phyloP scores from a whole-genome alignment of 2,797 vertebrate genomes.

The Gephyroberyx darwinii region DNA sequence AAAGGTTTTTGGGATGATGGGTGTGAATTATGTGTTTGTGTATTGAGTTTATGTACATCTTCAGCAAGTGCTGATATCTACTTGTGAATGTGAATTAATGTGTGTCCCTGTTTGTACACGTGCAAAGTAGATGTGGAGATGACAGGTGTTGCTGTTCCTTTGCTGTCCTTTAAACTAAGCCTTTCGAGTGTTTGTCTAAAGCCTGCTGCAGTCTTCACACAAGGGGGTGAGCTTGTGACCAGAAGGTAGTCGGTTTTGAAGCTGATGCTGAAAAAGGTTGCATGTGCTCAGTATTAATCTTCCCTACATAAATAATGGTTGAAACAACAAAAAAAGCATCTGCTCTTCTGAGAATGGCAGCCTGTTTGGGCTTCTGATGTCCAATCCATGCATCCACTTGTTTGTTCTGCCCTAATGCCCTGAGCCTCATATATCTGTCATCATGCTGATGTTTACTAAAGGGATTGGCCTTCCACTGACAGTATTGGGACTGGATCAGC shows the following conservation, averaged over 20 bases:
- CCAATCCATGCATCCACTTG: conserved; percentile 17
- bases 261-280: conserved; percentile 48
- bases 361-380: conserved; percentile 42
- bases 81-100: conserved; percentile 17
- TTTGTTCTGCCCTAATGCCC: conserved; percentile 37
- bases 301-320: conserved; percentile 33
- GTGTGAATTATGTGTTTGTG: conserved; percentile 34
- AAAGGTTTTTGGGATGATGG: conserved; percentile 36
- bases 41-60: conserved; percentile 19
- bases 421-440: conserved; percentile 40
- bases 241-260: not conserved
- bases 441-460: conserved; percentile 58
- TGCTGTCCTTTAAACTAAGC: not conserved
- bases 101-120: not conserved
- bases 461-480: conserved; percentile 46
- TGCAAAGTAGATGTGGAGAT: not conserved
- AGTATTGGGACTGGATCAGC: conserved; percentile 55
- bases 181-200: too few relatives aligned
- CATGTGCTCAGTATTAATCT: conserved; percentile 17
- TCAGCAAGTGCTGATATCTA: conserved; percentile 3
- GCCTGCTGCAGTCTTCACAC: not conserved
- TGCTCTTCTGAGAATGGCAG: conserved; percentile 39
- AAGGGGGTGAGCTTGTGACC: too few relatives aligned
- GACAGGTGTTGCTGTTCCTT: conserved; percentile 1
- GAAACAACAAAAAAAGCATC: conserved; percentile 20